A percentile compares a stretch with the other conserved stretches of the same genome.
Evolutionary conservation across 2,797 vertebrate genomes (phyloP).

Genomic region (Megaceryle alcyon): DNA sequence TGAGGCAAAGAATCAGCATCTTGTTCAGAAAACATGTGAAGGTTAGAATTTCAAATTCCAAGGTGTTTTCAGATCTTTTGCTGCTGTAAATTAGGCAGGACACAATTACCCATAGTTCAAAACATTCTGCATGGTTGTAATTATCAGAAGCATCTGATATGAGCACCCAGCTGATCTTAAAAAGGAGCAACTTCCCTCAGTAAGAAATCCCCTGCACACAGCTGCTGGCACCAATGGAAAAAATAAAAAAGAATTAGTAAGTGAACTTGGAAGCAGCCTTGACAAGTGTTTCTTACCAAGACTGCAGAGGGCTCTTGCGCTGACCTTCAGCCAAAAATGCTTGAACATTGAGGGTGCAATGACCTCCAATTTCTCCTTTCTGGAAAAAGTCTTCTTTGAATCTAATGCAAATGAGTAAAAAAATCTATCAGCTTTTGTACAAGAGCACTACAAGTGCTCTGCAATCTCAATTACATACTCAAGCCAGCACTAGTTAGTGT

Average conservation of each 20-base stretch:
- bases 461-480: neutral
- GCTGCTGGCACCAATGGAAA: neutral
- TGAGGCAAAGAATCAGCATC: neutral
- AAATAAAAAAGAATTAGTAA: neutral
- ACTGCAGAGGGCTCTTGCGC: constrained; percentile 96
- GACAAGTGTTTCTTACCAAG: constrained; percentile 85
- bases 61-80: neutral
- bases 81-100: neutral
- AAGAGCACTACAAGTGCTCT: neutral
- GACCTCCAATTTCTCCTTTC: constrained; percentile 89
- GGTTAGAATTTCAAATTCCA: neutral
- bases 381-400: constrained; percentile 95
- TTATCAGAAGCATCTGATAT: neutral
- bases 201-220: neutral
- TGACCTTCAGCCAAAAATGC: constrained; percentile 85
- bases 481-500: neutral
- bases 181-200: neutral
- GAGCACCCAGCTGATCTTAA: neutral
- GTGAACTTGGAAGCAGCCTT: neutral
- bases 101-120: neutral
- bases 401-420: constrained; percentile 73
- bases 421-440: neutral
- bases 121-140: neutral
- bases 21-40: neutral
- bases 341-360: constrained; percentile 82